These are phyloP conservation scores for Dasyornis broadbenti DNA, from an alignment of 2,113 vertebrate species.

Conservation along the genomic window DNA sequence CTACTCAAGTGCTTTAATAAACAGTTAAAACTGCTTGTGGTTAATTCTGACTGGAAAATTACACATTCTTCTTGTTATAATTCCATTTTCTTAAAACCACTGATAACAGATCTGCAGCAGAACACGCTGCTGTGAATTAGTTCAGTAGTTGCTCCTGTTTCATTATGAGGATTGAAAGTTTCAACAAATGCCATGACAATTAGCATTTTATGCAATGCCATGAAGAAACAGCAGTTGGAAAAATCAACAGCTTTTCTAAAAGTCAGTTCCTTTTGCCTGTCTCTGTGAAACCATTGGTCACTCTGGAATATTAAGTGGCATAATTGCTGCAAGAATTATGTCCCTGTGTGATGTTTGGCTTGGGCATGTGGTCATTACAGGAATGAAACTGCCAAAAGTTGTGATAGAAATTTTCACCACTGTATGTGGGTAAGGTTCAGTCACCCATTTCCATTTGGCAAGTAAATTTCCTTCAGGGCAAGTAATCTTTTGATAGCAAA, in stretches of 20 bases:
- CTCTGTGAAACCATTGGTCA: constrained; percentile 36
- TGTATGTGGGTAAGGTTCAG: constrained; percentile 8
- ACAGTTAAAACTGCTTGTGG: not conserved
- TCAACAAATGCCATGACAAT: constrained; percentile 44
- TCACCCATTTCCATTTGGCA: constrained; percentile 20
- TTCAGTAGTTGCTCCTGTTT: constrained; percentile 22
- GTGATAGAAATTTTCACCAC: not conserved
- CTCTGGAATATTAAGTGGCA: constrained; percentile 28
- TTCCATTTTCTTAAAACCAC: constrained; percentile 6
- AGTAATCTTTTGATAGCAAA: not conserved
- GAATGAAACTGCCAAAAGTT: not conserved
- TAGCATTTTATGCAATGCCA: constrained; percentile 44
- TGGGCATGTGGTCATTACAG: constrained; percentile 5
- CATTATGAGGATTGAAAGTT: constrained; percentile 58
- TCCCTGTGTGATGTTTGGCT: not conserved
- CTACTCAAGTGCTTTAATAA: not conserved
- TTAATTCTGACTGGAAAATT: not conserved
- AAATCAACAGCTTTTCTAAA: constrained; percentile 23
- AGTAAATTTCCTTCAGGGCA: not conserved
- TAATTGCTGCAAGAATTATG: not conserved
- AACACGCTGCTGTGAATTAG: constrained; percentile 26
- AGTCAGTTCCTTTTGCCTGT: constrained; percentile 36
- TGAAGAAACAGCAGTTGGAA: constrained; percentile 30
- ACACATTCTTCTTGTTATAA: not conserved
- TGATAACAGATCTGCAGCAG: not conserved